phyloP scores from a whole-genome alignment of 2,113 vertebrate genomes.

The Rhynchomys soricoides region DNA sequence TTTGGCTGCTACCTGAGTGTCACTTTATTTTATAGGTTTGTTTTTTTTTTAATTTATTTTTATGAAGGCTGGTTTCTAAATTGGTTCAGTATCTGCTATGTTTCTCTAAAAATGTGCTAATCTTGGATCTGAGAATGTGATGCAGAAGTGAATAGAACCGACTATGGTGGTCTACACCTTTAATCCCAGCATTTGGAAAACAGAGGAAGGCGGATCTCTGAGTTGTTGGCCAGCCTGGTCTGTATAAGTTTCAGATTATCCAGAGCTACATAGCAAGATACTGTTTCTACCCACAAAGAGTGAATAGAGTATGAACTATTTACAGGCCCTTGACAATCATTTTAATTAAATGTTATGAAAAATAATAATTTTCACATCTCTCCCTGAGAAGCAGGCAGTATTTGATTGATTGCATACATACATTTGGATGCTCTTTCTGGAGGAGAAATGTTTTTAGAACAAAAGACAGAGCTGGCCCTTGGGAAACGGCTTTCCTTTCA shows the following conservation, averaged over 20 bases:
- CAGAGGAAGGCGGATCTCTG: neutral
- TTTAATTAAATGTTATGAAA: constrained; percentile 2
- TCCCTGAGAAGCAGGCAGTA: neutral
- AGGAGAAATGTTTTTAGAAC: neutral
- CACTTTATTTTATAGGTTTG: too few species aligned
- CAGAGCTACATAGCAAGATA: neutral
- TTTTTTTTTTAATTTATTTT: neutral
- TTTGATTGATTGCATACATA: neutral
- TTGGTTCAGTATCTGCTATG: neutral
- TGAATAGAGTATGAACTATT: neutral
- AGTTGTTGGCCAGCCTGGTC: neutral
- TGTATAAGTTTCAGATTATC: neutral
- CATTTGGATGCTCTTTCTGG: neutral
- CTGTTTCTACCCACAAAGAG: neutral
- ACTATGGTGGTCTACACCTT: neutral
- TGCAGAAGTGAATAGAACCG: neutral
- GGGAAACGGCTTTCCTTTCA: neutral
- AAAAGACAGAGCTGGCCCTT: neutral
- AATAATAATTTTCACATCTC: neutral
- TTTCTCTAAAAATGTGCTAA: neutral
- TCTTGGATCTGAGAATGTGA: neutral
- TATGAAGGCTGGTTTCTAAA: neutral
- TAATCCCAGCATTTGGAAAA: neutral
- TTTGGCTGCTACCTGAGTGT: neutral
- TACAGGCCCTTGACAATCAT: neutral